These are phyloP conservation scores for Fabriciana adippe DNA, from an alignment of 2,888 invertebrate species.

Conservation along the genomic window DNA sequence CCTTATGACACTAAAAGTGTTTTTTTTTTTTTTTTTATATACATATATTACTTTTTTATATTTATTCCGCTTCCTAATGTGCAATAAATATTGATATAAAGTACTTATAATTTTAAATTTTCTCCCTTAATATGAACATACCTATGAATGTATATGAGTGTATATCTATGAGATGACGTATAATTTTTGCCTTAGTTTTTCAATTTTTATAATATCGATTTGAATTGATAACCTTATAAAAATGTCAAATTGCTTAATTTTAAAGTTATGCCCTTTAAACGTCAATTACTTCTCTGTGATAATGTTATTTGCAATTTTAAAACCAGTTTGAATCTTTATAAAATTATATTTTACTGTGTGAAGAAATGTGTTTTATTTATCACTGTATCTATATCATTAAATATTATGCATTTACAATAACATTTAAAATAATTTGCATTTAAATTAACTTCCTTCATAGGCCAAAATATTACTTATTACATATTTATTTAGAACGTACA, in stretches of 20 bases:
- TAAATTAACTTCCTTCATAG: too few species aligned
- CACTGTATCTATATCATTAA: too few species aligned
- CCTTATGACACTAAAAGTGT: not conserved
- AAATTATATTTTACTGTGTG: not conserved
- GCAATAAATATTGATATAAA: not conserved
- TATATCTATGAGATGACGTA: not conserved
- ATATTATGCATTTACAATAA: too few species aligned
- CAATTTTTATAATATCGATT: not conserved
- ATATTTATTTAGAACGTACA: too few species aligned
- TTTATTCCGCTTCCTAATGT: not conserved
- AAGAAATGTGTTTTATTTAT: slow-evolving; percentile 6
- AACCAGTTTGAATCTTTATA: not conserved
- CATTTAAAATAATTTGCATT: too few species aligned
- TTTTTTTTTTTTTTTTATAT: too few species aligned
- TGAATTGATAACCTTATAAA: not conserved
- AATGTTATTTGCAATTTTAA: slow-evolving; percentile 4
- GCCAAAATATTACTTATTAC: too few species aligned
- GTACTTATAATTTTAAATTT: too few species aligned
- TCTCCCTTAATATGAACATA: too few species aligned
- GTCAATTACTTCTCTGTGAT: slow-evolving; percentile 21
- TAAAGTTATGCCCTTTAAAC: slow-evolving; percentile 4
- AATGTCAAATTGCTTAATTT: not conserved
- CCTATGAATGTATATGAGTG: too few species aligned
- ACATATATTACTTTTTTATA: not conserved
- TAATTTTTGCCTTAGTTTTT: not conserved